Conservation (phyloP, 1,140 invertebrate species). For the Apis laboriosa region DNA sequence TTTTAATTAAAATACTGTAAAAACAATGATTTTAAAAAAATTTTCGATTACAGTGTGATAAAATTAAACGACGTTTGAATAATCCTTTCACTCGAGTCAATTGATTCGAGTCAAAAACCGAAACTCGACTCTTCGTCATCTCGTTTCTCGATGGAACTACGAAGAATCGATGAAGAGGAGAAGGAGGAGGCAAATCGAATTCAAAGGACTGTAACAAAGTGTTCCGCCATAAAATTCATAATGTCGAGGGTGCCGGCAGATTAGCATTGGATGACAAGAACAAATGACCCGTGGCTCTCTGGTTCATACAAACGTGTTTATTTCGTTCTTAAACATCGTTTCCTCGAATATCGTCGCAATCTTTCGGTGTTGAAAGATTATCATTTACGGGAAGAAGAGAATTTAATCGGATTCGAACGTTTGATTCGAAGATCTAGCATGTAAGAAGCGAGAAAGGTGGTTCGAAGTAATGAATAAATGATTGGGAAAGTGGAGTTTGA, state of each 20-base stretch:
- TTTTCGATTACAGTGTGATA: no score
- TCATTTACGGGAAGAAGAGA: neutral
- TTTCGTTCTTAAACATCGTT: conserved; percentile 61
- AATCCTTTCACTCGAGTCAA: no score
- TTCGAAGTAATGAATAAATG: neutral
- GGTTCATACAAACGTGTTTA: conserved; percentile 64
- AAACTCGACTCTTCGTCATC: no score
- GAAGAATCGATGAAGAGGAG: neutral
- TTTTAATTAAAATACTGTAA: no score
- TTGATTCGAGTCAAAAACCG: no score
- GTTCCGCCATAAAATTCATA: conserved; percentile 60
- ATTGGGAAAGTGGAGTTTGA: neutral
- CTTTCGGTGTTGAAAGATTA: conserved; percentile 1
- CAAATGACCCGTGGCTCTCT: conserved; percentile 60
- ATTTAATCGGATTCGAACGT: conserved; percentile 3
- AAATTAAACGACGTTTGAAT: no score
- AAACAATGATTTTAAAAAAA: no score
- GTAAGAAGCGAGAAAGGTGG: no score
- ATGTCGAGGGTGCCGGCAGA: conserved; percentile 59
- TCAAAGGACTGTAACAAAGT: conserved; percentile 45
- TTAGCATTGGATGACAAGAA: conserved; percentile 69
- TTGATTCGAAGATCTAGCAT: neutral
- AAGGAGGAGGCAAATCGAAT: neutral
- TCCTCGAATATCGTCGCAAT: neutral
- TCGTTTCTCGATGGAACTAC: no score